phyloP scores from a whole-genome alignment of 2,797 vertebrate species.

The Clarias fuscus region DNA sequence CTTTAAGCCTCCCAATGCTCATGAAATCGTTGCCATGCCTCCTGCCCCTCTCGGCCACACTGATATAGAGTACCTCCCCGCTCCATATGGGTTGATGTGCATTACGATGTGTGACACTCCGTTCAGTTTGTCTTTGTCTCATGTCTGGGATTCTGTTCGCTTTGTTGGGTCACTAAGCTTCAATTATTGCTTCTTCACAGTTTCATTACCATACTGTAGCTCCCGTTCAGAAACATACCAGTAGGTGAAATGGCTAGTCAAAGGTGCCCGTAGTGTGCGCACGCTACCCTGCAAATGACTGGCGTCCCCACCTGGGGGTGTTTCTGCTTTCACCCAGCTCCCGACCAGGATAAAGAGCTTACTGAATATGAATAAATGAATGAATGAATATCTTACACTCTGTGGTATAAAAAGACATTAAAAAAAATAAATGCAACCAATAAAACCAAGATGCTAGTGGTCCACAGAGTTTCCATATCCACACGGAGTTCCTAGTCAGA shows the following conservation, averaged over 20 bases:
- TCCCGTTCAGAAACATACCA: not conserved
- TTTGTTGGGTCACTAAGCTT: no score
- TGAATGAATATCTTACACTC: not conserved
- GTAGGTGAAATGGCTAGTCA: not conserved
- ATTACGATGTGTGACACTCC: no score
- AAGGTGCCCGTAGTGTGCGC: not conserved
- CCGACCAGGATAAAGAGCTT: not conserved
- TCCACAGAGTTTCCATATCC: no score
- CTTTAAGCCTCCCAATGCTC: no score
- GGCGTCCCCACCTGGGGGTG: not conserved
- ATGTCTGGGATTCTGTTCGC: no score
- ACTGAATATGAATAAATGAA: not conserved
- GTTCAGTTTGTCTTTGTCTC: no score
- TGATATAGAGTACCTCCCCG: no score
- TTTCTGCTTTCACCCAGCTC: not conserved
- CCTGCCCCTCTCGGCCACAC: no score
- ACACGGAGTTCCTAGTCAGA: not conserved
- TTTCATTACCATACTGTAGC: no score
- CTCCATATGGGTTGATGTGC: no score
- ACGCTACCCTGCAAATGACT: not conserved
- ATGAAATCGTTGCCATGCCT: no score
- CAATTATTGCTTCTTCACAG: no score
- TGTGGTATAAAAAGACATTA: not conserved
- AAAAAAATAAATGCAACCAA: not conserved
- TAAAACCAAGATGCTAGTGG: not conserved